Conservation (phyloP, 1,140 invertebrate genomes). For the Lethocerus indicus region DNA sequence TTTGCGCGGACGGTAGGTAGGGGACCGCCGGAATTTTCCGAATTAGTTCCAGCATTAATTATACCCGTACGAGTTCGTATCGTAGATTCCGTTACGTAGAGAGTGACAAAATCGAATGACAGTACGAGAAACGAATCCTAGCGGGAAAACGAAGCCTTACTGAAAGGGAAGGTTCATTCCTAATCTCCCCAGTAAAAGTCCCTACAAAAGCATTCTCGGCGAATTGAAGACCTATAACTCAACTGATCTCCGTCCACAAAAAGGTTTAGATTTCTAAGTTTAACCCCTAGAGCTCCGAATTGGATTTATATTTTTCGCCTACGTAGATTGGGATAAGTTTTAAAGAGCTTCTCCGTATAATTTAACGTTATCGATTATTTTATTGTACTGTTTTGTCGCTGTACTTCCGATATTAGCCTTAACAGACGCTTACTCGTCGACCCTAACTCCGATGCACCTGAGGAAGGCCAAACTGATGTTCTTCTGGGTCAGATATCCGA, state of each 20-base stretch:
- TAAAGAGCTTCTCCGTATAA: background rate
- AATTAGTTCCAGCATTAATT: too few relatives aligned
- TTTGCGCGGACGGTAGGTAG: too few relatives aligned
- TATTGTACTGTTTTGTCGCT: background rate
- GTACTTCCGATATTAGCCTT: conserved; percentile 14
- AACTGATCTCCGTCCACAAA: too few relatives aligned
- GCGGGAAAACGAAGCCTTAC: conserved; percentile 7
- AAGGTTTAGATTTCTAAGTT: too few relatives aligned
- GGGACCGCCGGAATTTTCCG: too few relatives aligned
- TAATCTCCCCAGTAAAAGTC: conserved; percentile 6
- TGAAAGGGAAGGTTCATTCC: conserved; percentile 6
- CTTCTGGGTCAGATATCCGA: conserved; percentile 99
- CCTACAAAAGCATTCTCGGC: conserved; percentile 5
- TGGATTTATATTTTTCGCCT: too few relatives aligned
- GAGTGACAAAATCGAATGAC: background rate
- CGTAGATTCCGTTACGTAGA: background rate
- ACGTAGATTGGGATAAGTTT: too few relatives aligned
- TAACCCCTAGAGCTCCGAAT: too few relatives aligned
- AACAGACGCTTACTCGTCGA: conserved; percentile 55
- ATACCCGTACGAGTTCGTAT: too few relatives aligned
- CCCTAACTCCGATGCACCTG: conserved; percentile 98
- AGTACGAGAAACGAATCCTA: conserved; percentile 2
- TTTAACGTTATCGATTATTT: background rate
- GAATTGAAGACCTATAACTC: conserved; percentile 8
- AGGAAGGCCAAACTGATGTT: conserved; percentile 99